Conservation (phyloP, 2,113 vertebrate species). For the Pteruthius melanotis region DNA sequence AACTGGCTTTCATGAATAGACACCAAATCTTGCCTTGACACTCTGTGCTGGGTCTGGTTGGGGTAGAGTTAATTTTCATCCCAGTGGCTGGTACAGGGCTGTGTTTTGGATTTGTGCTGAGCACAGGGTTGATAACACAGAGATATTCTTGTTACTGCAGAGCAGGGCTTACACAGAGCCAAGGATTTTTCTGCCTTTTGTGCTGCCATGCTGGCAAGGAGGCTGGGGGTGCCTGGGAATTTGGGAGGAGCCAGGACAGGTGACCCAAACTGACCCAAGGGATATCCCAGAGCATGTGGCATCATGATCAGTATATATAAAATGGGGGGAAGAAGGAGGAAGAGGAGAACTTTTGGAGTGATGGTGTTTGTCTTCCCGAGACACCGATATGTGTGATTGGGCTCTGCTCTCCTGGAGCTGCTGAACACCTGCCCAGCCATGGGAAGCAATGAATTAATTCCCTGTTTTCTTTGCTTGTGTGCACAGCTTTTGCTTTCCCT, state of each 20-base stretch:
- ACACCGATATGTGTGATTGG: no score
- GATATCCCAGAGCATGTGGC: not conserved
- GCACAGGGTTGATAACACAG: not conserved
- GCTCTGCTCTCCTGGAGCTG: not conserved
- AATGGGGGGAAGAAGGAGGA: not conserved
- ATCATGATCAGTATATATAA: rapidly evolving
- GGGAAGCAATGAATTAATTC: not conserved
- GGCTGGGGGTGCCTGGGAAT: not conserved
- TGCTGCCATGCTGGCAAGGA: rapidly evolving
- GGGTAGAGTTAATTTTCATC: not conserved
- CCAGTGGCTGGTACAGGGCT: not conserved
- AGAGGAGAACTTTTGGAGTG: no score
- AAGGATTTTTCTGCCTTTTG: not conserved
- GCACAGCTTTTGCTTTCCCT: not conserved
- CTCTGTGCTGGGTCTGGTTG: not conserved
- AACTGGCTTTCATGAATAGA: not conserved
- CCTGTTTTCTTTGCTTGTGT: not conserved
- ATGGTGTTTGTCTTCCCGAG: not conserved
- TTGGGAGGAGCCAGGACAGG: not conserved
- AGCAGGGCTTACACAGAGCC: not conserved
- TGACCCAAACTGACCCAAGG: not conserved
- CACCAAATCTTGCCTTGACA: not conserved
- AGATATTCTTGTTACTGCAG: not conserved
- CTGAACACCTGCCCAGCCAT: not conserved
- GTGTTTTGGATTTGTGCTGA: not conserved